Evolutionary conservation across 2,797 vertebrate species (phyloP), one percentile per base, ranked within the genome.

Genomic region (Mus spretus): DNA sequence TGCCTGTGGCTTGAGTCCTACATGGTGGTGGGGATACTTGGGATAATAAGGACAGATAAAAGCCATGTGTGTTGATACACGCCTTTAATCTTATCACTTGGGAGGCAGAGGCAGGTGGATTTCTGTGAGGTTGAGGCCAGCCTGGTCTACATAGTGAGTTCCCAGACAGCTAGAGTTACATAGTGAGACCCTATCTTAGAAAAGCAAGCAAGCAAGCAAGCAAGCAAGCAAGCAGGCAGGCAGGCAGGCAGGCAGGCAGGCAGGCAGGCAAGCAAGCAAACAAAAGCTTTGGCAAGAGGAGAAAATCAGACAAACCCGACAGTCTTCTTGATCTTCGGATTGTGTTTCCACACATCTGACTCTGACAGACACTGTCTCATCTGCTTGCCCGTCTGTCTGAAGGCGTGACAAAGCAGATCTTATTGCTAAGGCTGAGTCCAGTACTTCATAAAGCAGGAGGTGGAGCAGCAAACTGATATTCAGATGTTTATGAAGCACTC

Each of bases 401-500:
- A 88, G 65, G 53, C 3, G 19, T 28, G 5, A 22, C 8, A 17
- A 24, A 57, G 22, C 34, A 70, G 44, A 72, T 17, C 1, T 72
- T 24, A 53, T 65, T 70, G 44, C 34, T 24, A 50, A 67, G 44
- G 34, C 13, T 28, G 34, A 19, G 26, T 37, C n/a, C 15, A 57
- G 70, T 57, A 17, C 53, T 37, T 31, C 26, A 7, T 28, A 12
- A 31, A 26, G 53, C 50, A 6, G 24, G 6, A 67, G 10, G 53
- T n/a, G 59, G 47, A 75, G n/a, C 13, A 14, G 63, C 2, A 22
- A 17, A 8, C 0, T 0, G 50, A 1, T 0, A 10, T 14, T 65
- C 15, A 0, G 61, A n/a, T 4, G 34, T 22, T 47, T 53, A 14
- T 1, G 4, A 7, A 53, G 3, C 11, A 12, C 14, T 3, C 19